These are phyloP conservation scores for Spisula subtruncata DNA, from an alignment of 2,888 invertebrate species.

Conservation along the genomic window DNA sequence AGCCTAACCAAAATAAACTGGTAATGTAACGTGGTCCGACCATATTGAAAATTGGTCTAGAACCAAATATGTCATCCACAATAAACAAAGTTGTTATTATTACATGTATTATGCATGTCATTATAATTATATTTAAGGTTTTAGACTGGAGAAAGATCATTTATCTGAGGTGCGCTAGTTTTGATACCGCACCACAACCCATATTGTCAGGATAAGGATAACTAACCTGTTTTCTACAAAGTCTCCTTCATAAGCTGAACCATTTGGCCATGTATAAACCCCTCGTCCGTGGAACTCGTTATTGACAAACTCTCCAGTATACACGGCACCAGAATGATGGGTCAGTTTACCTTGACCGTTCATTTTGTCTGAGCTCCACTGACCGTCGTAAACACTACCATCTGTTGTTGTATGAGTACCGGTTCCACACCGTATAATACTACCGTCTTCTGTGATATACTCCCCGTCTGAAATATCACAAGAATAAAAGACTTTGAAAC, in stretches of 20 bases:
- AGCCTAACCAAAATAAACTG: too few relatives aligned
- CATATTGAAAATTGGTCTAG: too few relatives aligned
- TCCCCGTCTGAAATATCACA: conserved; percentile 85
- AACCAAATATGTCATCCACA: too few relatives aligned
- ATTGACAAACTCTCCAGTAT: conserved; percentile 86
- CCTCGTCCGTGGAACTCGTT: conserved; percentile 87
- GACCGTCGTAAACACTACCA: conserved; percentile 85
- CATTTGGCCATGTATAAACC: conserved; percentile 86
- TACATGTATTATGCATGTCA: too few relatives aligned
- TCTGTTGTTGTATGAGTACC: conserved; percentile 83
- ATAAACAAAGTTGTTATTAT: too few relatives aligned
- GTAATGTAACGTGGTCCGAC: too few relatives aligned
- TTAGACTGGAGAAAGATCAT: too few relatives aligned
- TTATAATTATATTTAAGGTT: too few relatives aligned
- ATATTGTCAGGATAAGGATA: too few relatives aligned
- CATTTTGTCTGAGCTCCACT: conserved; percentile 86
- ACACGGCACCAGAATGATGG: conserved; percentile 77
- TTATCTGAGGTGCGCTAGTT: too few relatives aligned
- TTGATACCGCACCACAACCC: too few relatives aligned
- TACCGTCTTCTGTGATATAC: conserved; percentile 80
- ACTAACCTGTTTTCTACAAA: conserved; percentile 86
- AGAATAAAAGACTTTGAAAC: too few relatives aligned
- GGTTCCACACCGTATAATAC: conserved; percentile 82
- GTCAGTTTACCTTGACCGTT: conserved; percentile 82
- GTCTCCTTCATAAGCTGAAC: conserved; percentile 85